Evolutionary conservation across 1,140 invertebrate genomes (phyloP), one percentile per base, ranked within the genome.

Genomic region (Drosophila pachea): DNA sequence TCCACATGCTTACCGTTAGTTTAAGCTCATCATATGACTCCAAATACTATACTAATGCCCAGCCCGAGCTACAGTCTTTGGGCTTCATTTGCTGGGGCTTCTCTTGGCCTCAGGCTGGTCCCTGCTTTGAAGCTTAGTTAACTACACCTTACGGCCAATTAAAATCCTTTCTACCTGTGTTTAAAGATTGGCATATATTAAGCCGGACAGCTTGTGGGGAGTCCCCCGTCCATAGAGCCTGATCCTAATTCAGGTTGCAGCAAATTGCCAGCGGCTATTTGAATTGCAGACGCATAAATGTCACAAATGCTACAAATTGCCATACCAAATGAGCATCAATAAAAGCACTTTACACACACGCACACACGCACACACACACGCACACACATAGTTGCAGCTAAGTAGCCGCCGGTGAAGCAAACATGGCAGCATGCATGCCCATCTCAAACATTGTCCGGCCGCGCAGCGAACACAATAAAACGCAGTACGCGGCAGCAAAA

Each of bases 261-360:
- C 62, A 84, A 82, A 68, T 76, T 78, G 76, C 76, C 74, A 79
- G 81, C 76, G 71, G 76, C 65, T 66, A 86, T 84, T 84, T 81
- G 72, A 81, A 79, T 71, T 78, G 81, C 70, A 76, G 74, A 86
- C 81, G 81, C 81, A 84, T 84, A 84, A 84, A 84, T 84, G 81
- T 84, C 81, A 84, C 73, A 86, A 84, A 84, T 76, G 73, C 81
- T 86, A 84, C 81, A 84, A 84, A 84, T 84, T 84, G 81, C 76
- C 68, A 68, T 72, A 77, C 74, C 81, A 86, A 84, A 84, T 84
- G 81, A 86, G 71, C 81, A 84, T 86, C 81, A 84, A 84, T 84
- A 81, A 84, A 84, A 84, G 81, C 81, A 84, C 76, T 84, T 84
- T 86, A 81, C 64, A 50, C 42, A 66, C 58, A 74, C 56, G 60